Conservation (phyloP, 1,140 invertebrate genomes). For the Cepaea nemoralis region DNA sequence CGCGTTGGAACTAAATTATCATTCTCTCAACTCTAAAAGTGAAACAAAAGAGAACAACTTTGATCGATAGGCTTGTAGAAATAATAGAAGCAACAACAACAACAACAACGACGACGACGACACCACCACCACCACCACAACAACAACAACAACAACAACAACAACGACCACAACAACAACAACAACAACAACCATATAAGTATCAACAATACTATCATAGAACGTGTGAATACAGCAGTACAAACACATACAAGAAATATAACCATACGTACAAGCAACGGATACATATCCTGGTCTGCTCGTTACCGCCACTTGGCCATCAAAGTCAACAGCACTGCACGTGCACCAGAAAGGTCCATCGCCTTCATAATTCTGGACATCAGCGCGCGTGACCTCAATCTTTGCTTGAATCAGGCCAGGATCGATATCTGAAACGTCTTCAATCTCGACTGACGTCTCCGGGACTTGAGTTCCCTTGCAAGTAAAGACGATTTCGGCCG, state of each 20-base stretch:
- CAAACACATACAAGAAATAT: neutral
- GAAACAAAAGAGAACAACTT: too few relatives aligned
- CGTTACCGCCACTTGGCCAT: neutral
- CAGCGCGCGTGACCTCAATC: conserved; percentile 32
- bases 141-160: neutral
- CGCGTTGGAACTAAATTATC: too few relatives aligned
- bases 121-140: neutral
- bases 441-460: conserved; percentile 16
- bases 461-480: conserved; percentile 37
- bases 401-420: conserved; percentile 1
- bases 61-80: too few relatives aligned
- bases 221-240: neutral
- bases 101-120: neutral
- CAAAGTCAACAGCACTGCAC: conserved; percentile 34
- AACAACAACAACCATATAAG: neutral
- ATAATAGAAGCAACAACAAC: too few relatives aligned
- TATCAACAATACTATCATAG: neutral
- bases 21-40: too few relatives aligned
- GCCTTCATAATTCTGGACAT: conserved; percentile 14
- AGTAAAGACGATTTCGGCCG: conserved; percentile 28
- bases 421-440: conserved; percentile 18
- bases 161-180: too few relatives aligned
- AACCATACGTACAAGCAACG: conserved; percentile 28
- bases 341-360: conserved; percentile 34
- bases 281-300: conserved; percentile 29